Percentiles rank a stretch among this genome's conserved stretches.
Conservation (phyloP, 2,888 invertebrate species). For the Esperia sulphurella region DNA sequence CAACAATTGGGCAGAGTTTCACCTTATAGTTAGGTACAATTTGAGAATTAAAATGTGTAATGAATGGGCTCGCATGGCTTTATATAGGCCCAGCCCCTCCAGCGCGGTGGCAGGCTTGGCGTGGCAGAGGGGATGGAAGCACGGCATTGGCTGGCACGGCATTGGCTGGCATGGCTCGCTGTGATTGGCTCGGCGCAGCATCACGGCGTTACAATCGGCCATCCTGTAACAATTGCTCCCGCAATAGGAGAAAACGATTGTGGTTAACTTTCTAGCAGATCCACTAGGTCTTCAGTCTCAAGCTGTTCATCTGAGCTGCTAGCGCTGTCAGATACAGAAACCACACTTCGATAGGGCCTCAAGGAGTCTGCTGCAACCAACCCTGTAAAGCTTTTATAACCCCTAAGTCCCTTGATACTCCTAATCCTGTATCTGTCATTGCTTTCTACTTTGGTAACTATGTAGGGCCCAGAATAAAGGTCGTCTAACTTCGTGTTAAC, state of each 20-base stretch:
- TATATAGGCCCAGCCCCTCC: no score
- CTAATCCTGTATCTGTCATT: constrained; percentile 1
- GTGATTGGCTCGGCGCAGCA: no score
- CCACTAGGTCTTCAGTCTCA: background rate
- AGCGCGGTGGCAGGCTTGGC: no score
- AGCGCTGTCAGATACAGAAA: background rate
- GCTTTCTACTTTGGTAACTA: background rate
- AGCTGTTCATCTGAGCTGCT: background rate
- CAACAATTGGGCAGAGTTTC: no score
- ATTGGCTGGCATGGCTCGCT: no score
- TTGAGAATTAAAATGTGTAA: no score
- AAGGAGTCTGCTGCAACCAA: background rate
- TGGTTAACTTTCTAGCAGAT: background rate
- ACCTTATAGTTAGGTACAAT: no score
- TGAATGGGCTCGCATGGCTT: no score
- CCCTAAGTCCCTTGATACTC: background rate
- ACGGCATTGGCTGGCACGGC: no score
- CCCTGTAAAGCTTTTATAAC: constrained; percentile 1
- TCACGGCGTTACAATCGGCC: no score
- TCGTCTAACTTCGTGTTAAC: background rate
- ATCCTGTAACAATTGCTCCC: background rate
- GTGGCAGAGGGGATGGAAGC: no score
- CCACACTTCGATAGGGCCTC: background rate
- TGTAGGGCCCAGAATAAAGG: background rate
- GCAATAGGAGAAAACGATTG: background rate